Evolutionary conservation across 2,888 invertebrate genomes (phyloP).

Genomic region (Dicroscelio sp.): DNA sequence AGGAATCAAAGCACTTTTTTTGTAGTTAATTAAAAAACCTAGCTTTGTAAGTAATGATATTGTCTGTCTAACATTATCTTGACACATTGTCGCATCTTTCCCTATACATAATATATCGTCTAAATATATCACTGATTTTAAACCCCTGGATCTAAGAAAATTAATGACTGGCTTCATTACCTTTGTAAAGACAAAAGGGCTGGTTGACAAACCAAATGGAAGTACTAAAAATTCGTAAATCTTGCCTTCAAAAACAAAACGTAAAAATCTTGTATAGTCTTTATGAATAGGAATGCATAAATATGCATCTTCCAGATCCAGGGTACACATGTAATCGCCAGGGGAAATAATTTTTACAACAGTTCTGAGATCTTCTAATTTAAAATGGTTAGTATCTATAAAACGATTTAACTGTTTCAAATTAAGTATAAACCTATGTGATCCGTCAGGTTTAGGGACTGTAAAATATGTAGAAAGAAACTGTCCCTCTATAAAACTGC

Average conservation of each 20-base stretch:
- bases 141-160: slow-evolving; percentile 22
- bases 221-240: slow-evolving; percentile 83
- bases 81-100: slow-evolving; percentile 1
- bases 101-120: slow-evolving; percentile 63
- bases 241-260: slow-evolving; percentile 79
- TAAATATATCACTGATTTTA: slow-evolving; percentile 60
- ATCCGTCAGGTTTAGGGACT: slow-evolving; percentile 64
- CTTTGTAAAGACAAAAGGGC: slow-evolving; percentile 86
- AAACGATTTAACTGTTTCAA: slow-evolving; percentile 39
- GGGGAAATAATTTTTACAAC: slow-evolving; percentile 66
- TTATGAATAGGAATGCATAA: slow-evolving; percentile 80
- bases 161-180: slow-evolving; percentile 65
- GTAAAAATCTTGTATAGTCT: slow-evolving; percentile 81
- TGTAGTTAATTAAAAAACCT: slow-evolving; percentile 57
- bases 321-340: slow-evolving; percentile 72
- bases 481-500: neutral
- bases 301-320: slow-evolving; percentile 80
- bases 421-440: slow-evolving; percentile 70
- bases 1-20: slow-evolving; percentile 12
- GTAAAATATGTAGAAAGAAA: slow-evolving; percentile 8
- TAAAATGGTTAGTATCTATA: slow-evolving; percentile 73
- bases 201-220: slow-evolving; percentile 85
- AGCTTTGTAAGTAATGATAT: slow-evolving; percentile 11
- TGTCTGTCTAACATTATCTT: slow-evolving; percentile 14
- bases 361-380: slow-evolving; percentile 75